Evolutionary conservation across 1,140 invertebrate species (phyloP), one percentile per base, ranked within the genome.

Genomic region (Drosophila guanche): DNA sequence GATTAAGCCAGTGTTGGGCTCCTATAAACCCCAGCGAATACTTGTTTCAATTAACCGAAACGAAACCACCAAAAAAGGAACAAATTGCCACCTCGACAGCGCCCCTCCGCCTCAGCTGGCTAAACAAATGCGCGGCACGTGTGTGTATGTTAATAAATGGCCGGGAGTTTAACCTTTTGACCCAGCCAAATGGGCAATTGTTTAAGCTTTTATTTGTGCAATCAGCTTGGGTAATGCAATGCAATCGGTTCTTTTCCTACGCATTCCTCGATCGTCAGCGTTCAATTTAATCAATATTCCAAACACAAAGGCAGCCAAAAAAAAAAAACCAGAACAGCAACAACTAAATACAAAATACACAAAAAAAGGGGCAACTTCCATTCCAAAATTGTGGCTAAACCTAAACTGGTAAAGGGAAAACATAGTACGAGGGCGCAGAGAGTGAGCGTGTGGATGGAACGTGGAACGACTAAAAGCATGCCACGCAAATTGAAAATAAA

Each of bases 281-380:
- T 20, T 71, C 79, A 73, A 74, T 85, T 86, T 86, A 86, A 85
- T 85, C 80, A 85, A 85, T 85, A 85, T 85, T 80, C 80, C 60
- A 74, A 81, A 67, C 80, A 86, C 80, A 85, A 72, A 59, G 81
- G 58, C 70, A 16, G 14, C 43, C 7, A 33, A 54, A 20, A 37
- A 53, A 48, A 16, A 8, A 20, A 43, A 40, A 53, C 20, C 7
- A 42, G 16, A 40, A 22, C 56, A 40, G 48, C 42, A 46, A 8
- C 14, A 16, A 20, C 16, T 20, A 20, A 20, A 20, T 20, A 20
- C 16, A 20, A 20, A 20, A 20, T 20, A 20, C 16, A 20, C 16
- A 20, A 20, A 20, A 20, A 40, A 51, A 42, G 8, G 20, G 16
- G 43, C 12, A 62, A 29, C 41, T 67, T 53, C 42, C 25, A 58